Percentiles rank a stretch among this genome's conserved stretches.
Evolutionary conservation across 2,888 invertebrate species (phyloP).

Genomic region (Axea sp.): DNA sequence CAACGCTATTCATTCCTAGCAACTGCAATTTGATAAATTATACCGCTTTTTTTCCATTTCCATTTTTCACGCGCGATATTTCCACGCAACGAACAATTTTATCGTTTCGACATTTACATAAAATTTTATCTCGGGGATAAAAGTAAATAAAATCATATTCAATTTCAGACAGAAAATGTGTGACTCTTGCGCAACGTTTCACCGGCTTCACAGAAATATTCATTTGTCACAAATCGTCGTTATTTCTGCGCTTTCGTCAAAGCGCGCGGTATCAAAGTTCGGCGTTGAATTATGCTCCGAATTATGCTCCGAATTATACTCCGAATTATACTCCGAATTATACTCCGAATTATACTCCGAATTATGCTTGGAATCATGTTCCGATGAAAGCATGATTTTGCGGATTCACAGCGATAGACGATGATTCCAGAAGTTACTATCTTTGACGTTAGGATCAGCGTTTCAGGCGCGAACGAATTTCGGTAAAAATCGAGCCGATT

Average conservation of each 20-base stretch:
- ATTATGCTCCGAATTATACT: no score
- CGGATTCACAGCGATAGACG: no score
- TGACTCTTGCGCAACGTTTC: not conserved
- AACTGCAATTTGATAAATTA: conserved; percentile 42
- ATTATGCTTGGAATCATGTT: no score
- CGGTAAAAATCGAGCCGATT: conserved; percentile 41
- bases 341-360: no score
- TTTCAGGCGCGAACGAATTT: conserved; percentile 22
- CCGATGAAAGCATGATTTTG: no score
- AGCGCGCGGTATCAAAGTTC: no score
- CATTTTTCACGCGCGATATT: conserved; percentile 46
- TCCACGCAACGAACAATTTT: conserved; percentile 37
- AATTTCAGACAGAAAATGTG: conserved; percentile 2
- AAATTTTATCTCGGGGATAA: conserved; percentile 18
- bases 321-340: no score
- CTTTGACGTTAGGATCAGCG: not conserved
- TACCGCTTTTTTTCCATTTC: conserved; percentile 34
- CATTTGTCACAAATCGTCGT: no score
- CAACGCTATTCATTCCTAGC: conserved; percentile 29
- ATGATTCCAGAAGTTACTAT: no score
- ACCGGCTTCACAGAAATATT: no score
- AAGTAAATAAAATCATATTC: conserved; percentile 28
- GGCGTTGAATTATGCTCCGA: no score
- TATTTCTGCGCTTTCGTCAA: no score
- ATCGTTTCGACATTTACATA: conserved; percentile 20